These are phyloP conservation scores for Drosophila affinis DNA, from an alignment of 2,888 invertebrate genomes.

Conservation along the genomic window DNA sequence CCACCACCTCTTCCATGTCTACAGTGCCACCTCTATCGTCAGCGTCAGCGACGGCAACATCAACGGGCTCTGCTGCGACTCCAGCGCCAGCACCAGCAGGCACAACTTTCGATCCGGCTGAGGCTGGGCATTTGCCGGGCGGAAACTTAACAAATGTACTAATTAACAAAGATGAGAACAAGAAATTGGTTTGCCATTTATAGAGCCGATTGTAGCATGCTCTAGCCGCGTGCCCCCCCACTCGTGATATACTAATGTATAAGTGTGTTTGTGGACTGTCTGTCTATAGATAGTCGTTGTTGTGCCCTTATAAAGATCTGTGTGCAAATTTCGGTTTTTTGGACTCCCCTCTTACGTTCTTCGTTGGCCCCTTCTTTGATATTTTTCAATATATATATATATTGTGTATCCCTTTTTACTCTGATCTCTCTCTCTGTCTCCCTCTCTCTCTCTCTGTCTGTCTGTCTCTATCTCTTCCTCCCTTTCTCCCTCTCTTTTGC, in stretches of 20 bases:
- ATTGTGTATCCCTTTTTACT: background rate
- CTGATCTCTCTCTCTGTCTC: slow-evolving; percentile 24
- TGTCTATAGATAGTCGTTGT: slow-evolving; percentile 56
- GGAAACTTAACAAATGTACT: slow-evolving; percentile 80
- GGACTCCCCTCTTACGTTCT: slow-evolving; percentile 6
- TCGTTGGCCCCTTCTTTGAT: slow-evolving; percentile 1
- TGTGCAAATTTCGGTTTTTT: slow-evolving; percentile 44
- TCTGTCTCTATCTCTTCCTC: slow-evolving; percentile 4
- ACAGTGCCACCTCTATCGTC: slow-evolving; percentile 1
- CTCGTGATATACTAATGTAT: slow-evolving; percentile 9
- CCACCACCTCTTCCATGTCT: slow-evolving; percentile 53
- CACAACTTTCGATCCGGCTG: slow-evolving; percentile 17
- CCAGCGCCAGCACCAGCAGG: slow-evolving; percentile 49
- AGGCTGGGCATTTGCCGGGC: slow-evolving; percentile 59
- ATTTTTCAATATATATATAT: background rate
- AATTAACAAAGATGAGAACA: slow-evolving; percentile 40
- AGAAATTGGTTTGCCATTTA: slow-evolving; percentile 74
- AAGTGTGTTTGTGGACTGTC: slow-evolving; percentile 21
- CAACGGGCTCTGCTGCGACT: slow-evolving; percentile 30
- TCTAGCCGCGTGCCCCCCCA: slow-evolving; percentile 41
- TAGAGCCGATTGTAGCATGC: slow-evolving; percentile 58
- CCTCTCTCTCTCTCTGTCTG: slow-evolving; percentile 24
- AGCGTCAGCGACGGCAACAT: slow-evolving; percentile 27
- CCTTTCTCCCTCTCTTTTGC: slow-evolving; percentile 2
- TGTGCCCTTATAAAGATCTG: slow-evolving; percentile 58